These are phyloP conservation scores for Saguinus midas DNA, from an alignment of 2,113 vertebrate species.

Conservation along the genomic window DNA sequence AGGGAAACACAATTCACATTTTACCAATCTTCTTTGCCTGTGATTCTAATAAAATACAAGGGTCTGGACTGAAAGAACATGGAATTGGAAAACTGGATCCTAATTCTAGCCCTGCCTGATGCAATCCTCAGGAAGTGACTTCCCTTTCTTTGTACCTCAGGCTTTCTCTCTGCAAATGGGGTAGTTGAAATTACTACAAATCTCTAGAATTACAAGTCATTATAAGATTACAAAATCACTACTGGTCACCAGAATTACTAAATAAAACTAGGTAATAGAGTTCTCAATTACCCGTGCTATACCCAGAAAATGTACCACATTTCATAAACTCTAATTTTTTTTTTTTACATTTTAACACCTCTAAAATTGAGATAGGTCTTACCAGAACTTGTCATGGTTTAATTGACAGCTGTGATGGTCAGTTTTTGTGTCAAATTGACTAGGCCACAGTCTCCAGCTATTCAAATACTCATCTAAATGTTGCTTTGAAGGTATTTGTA, in stretches of 20 bases:
- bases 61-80: not conserved
- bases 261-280: not conserved
- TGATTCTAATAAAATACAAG: not conserved
- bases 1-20: not conserved
- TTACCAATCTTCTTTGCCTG: not conserved
- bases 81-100: not conserved
- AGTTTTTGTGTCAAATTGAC: not conserved
- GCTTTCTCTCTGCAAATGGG: not conserved
- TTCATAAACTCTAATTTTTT: not conserved
- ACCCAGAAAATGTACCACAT: not conserved
- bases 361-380: not conserved
- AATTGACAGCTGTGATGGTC: not conserved
- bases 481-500: too few relatives aligned
- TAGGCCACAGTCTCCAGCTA: not conserved
- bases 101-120: not conserved
- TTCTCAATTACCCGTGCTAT: conserved; percentile 13
- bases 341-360: not conserved
- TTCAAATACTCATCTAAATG: too few relatives aligned
- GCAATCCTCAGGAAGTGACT: not conserved
- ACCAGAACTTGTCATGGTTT: not conserved
- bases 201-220: conserved; percentile 27
- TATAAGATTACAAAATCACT: not conserved
- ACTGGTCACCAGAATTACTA: conserved; percentile 39
- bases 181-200: conserved; percentile 20
- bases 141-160: conserved; percentile 16